These are phyloP conservation scores for Suillia variegata DNA, from an alignment of 2,888 invertebrate genomes.

Conservation along the genomic window DNA sequence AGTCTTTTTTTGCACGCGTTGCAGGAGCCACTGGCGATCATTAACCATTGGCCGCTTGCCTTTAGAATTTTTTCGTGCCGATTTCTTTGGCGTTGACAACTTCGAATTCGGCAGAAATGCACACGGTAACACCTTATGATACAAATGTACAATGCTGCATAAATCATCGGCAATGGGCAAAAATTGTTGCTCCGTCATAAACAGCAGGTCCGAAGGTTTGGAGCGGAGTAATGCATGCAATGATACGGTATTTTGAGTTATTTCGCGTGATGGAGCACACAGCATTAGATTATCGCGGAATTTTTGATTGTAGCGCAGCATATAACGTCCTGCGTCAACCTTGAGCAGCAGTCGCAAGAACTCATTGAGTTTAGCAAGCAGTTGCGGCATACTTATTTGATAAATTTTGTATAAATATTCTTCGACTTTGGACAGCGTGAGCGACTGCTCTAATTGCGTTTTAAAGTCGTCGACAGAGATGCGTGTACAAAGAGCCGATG, in stretches of 20 bases:
- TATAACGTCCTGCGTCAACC: constrained; percentile 41
- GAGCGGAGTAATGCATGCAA: constrained; percentile 37
- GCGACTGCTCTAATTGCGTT: constrained; percentile 39
- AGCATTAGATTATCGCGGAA: constrained; percentile 46
- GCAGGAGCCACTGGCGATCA: constrained; percentile 10
- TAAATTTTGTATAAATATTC: constrained; percentile 39
- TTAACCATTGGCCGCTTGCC: constrained; percentile 4
- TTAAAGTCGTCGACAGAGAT: constrained; percentile 38
- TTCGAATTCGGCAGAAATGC: constrained; percentile 33
- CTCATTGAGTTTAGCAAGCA: constrained; percentile 41
- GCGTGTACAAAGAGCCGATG: constrained; percentile 35
- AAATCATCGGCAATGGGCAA: constrained; percentile 43
- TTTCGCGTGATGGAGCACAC: constrained; percentile 36
- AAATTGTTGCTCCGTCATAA: constrained; percentile 39
- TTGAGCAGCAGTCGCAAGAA: constrained; percentile 43
- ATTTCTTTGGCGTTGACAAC: not conserved
- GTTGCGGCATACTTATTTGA: constrained; percentile 34
- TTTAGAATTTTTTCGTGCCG: too few species aligned
- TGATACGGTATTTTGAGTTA: constrained; percentile 36
- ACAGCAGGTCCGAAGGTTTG: constrained; percentile 38
- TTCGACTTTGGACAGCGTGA: constrained; percentile 38
- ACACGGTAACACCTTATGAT: constrained; percentile 43
- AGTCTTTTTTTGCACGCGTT: not conserved
- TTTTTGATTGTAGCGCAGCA: constrained; percentile 46
- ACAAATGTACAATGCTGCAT: constrained; percentile 43